Conservation (phyloP, 2,797 vertebrate genomes). For the Chanos chanos region DNA sequence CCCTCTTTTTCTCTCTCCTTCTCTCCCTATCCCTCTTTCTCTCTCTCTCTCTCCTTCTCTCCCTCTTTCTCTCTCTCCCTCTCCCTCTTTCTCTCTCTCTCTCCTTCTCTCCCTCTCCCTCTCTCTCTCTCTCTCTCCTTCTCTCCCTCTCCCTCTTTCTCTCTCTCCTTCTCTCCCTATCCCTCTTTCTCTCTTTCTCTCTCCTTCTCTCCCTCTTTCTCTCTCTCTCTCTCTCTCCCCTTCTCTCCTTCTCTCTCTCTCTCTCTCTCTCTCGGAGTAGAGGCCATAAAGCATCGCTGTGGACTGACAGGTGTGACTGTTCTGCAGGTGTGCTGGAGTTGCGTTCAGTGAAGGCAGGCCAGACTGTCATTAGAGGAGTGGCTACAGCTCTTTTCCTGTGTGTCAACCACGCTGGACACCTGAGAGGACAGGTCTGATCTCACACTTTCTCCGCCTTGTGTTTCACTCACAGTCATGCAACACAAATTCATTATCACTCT, state of each 20-base stretch:
- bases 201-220: background rate
- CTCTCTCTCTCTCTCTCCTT: background rate
- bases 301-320: conserved; percentile 24
- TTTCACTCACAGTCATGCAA: no score
- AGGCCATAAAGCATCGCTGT: background rate
- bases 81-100: background rate
- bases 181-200: background rate
- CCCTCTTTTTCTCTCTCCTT: background rate
- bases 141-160: background rate
- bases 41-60: background rate
- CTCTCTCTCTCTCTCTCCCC: background rate
- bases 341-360: conserved; percentile 59
- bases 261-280: background rate
- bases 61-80: background rate
- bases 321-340: conserved; percentile 67
- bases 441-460: background rate
- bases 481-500: background rate
- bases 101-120: background rate
- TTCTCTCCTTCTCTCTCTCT: background rate
- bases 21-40: background rate
- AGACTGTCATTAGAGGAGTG: conserved; percentile 58
- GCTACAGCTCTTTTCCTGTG: conserved; percentile 67
- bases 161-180: background rate
- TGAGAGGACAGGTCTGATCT: conserved; percentile 63
- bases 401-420: conserved; percentile 54